A percentile compares a stretch with the other conserved stretches of the same genome.
Evolutionary conservation across 2,888 invertebrate genomes (phyloP).

Genomic region (Polylopha cassiicola): DNA sequence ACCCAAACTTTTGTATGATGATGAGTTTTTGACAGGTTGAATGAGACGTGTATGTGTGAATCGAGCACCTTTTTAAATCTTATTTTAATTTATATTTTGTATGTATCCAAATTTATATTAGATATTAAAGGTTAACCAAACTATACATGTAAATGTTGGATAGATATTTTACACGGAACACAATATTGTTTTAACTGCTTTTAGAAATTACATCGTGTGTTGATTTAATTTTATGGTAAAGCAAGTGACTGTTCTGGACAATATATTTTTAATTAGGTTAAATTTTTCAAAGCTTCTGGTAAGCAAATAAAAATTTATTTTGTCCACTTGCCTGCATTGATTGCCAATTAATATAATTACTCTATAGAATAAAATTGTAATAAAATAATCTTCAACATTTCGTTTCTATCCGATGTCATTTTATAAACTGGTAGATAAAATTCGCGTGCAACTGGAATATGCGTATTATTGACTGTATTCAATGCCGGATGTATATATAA

Average conservation of each 20-base stretch:
- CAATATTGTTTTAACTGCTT: slow-evolving; percentile 12
- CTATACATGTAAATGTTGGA: slow-evolving; percentile 5
- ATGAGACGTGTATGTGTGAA: slow-evolving; percentile 10
- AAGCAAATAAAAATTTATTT: too few species aligned
- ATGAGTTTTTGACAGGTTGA: too few species aligned
- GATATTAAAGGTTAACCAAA: slow-evolving; percentile 4
- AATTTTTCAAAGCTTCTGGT: neutral
- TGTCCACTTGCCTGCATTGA: too few species aligned
- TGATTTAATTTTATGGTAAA: slow-evolving; percentile 2
- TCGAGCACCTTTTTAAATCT: slow-evolving; percentile 14
- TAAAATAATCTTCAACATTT: too few species aligned
- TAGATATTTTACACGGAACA: slow-evolving; percentile 9
- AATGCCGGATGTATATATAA: too few species aligned
- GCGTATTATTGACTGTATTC: too few species aligned
- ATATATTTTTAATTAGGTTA: neutral
- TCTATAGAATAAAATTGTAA: too few species aligned
- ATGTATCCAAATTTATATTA: slow-evolving; percentile 3
- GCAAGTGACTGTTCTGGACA: slow-evolving; percentile 15
- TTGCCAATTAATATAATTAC: too few species aligned
- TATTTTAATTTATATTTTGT: slow-evolving; percentile 7
- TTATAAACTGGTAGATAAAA: too few species aligned
- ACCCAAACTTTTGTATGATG: too few species aligned
- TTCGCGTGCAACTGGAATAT: too few species aligned
- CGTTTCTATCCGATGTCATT: too few species aligned
- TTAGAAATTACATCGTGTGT: slow-evolving; percentile 11